These are phyloP conservation scores for Botia almorhae DNA, from an alignment of 2,797 vertebrate species.

Conservation along the genomic window DNA sequence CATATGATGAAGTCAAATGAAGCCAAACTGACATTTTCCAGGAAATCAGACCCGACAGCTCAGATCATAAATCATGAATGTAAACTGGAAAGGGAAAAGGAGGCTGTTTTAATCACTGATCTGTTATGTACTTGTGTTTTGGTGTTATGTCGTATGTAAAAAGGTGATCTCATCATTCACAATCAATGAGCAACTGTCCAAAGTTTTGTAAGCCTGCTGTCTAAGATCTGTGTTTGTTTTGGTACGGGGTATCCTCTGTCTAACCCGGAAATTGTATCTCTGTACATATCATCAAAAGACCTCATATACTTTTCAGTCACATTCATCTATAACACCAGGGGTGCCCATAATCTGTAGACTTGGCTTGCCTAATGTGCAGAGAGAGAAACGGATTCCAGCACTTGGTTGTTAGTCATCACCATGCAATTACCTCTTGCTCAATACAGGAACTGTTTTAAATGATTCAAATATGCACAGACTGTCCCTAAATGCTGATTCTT, in stretches of 20 bases:
- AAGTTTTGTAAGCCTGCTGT: too few species aligned
- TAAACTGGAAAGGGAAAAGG: too few species aligned
- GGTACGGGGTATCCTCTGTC: not conserved
- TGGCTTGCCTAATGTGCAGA: not conserved
- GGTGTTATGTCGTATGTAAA: too few species aligned
- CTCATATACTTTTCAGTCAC: too few species aligned
- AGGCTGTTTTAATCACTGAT: too few species aligned
- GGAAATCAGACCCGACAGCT: too few species aligned
- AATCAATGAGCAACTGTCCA: not conserved
- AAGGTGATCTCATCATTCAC: too few species aligned
- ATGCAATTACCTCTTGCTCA: not conserved
- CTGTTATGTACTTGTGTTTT: too few species aligned
- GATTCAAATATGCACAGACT: not conserved
- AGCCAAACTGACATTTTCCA: too few species aligned
- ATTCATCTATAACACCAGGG: not conserved
- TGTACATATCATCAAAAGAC: not conserved
- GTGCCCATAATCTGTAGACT: not conserved
- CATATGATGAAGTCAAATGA: too few species aligned
- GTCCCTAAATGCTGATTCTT: not conserved
- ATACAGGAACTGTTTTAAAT: not conserved
- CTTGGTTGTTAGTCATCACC: not conserved
- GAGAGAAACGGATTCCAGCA: not conserved
- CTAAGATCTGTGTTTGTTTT: too few species aligned
- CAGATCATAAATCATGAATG: too few species aligned
- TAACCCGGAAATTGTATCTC: not conserved